Evolutionary conservation across 2,113 vertebrate species (phyloP), one percentile per base, ranked within the genome.

Genomic region (Daphoenositta chrysoptera): DNA sequence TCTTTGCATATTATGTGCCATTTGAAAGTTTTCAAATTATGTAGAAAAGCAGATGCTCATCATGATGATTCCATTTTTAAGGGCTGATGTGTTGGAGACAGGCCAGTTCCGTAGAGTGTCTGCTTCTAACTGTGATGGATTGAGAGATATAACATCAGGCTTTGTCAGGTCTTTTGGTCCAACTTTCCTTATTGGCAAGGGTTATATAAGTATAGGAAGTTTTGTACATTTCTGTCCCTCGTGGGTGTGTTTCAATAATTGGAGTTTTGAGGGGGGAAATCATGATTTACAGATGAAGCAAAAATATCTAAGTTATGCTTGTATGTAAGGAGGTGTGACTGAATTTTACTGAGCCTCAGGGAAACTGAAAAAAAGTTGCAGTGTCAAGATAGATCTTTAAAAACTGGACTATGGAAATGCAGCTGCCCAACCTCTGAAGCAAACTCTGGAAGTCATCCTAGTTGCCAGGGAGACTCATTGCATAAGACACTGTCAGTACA

Each of bases 31-130:
- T 96, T 75, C 39, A 79, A 68, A 71, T 71, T 64, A 24, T 80
- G 35, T 86, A 87, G 89, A 75, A 93, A 95, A 95, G 42, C 89
- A 94, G 70, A 89, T 96, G 68, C 44, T 87, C 73, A 66, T 76
- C 58, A 21, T 71, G 53, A 70, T 94, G 60, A 94, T 89, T 91
- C 94, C 23, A 63, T 93, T 96, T 90, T 90, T 89, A 76, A 83
- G 48, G 57, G 40, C 47, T 84, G 65, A 66, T 88, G 22, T 89
- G 42, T 65, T 93, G 85, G 90, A 93, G 22, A 87, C 10, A 71
- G 19, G 30, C 84, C 93, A 88, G 56, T 83, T 94, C 27, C 63
- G 6, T 66, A 33, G 23, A 51, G 7, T 53, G 24, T 89, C 30
- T 76, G 15, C 79, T 89, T 89, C 82, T 90, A 54, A 60, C 27